Percentiles rank a stretch among this genome's conserved stretches.
Conservation (phyloP, 1,140 invertebrate genomes). For the Copidosoma floridanum region DNA sequence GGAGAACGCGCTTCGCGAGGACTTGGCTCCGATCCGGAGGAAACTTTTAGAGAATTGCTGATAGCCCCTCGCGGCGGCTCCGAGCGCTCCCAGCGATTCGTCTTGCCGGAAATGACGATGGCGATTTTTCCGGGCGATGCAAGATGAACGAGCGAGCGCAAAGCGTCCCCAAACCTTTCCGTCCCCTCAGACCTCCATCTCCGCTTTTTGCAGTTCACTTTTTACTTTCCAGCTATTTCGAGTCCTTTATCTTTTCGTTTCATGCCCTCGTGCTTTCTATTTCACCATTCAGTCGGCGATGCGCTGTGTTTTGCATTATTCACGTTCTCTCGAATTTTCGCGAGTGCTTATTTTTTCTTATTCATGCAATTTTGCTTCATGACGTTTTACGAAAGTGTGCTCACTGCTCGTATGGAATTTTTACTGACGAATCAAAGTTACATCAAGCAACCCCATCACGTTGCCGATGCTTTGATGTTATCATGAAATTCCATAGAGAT, state of each 20-base stretch:
- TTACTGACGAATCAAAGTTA: too few relatives aligned
- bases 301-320: too few relatives aligned
- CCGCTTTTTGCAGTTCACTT: background rate
- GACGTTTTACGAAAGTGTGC: too few relatives aligned
- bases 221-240: background rate
- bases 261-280: constrained; percentile 16
- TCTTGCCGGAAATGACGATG: constrained; percentile 32
- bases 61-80: constrained; percentile 29
- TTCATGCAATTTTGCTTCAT: too few relatives aligned
- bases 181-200: constrained; percentile 1
- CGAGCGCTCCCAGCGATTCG: constrained; percentile 27
- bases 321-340: too few relatives aligned
- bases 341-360: too few relatives aligned
- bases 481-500: too few relatives aligned
- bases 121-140: constrained; percentile 28
- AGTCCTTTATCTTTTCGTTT: constrained; percentile 2
- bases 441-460: too few relatives aligned
- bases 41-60: constrained; percentile 30
- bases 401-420: too few relatives aligned
- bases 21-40: constrained; percentile 6
- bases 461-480: too few relatives aligned
- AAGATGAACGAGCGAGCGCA: constrained; percentile 9
- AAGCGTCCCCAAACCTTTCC: too few relatives aligned
- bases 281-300: background rate
- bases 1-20: too few relatives aligned